Evolutionary conservation across 2,797 vertebrate genomes (phyloP).

Genomic region (Myiotriccus ornatus): DNA sequence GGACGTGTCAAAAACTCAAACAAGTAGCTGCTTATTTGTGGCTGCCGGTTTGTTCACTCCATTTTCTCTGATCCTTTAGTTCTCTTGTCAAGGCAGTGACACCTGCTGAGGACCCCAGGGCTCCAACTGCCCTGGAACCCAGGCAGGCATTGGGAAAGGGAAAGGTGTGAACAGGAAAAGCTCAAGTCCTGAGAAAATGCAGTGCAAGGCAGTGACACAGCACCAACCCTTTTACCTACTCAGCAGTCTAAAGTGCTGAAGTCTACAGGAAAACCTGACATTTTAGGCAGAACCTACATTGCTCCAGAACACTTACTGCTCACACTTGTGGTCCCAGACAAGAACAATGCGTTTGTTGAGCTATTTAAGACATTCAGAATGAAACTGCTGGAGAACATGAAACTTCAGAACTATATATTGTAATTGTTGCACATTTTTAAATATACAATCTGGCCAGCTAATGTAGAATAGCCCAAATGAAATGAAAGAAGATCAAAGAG

Average conservation of each 20-base stretch:
- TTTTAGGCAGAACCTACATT: background rate
- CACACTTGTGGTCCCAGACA: background rate
- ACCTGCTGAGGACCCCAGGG: background rate
- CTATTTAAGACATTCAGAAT: background rate
- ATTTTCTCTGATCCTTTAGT: background rate
- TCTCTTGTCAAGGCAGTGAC: background rate
- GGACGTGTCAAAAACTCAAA: background rate
- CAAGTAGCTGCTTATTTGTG: background rate
- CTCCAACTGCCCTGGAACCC: background rate
- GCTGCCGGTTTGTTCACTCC: background rate
- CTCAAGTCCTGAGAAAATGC: background rate
- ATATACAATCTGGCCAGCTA: background rate
- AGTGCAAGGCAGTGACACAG: background rate
- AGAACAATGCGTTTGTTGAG: background rate
- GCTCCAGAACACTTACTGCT: background rate
- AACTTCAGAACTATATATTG: background rate
- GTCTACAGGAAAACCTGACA: background rate
- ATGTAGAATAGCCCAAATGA: background rate
- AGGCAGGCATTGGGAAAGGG: background rate
- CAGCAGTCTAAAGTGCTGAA: background rate
- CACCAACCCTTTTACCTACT: background rate
- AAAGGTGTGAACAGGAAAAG: background rate
- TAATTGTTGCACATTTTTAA: background rate
- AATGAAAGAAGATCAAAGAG: background rate
- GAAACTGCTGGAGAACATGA: slow-evolving; percentile 1